Evolutionary conservation across 1,140 invertebrate genomes (phyloP).

Genomic region (Trypoxylus dichotomus): DNA sequence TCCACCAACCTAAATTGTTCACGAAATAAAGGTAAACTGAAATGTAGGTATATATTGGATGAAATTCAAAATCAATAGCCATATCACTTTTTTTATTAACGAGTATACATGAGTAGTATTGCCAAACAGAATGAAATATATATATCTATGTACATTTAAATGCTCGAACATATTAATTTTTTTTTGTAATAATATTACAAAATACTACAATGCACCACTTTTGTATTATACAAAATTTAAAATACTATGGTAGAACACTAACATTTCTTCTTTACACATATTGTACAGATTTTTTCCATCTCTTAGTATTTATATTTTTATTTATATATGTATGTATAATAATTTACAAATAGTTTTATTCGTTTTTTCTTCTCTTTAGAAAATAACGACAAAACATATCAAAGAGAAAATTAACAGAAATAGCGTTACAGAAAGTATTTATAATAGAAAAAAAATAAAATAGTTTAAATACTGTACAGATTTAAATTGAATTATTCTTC

Average conservation of each 20-base stretch:
- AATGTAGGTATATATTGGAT: slow-evolving; percentile 72
- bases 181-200: slow-evolving; percentile 27
- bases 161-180: slow-evolving; percentile 29
- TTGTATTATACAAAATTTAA: slow-evolving; percentile 29
- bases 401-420: neutral
- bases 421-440: neutral
- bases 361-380: neutral
- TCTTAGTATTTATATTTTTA: neutral
- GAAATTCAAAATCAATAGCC: slow-evolving; percentile 52
- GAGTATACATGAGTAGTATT: slow-evolving; percentile 38
- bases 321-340: slow-evolving; percentile 9
- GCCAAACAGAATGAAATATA: slow-evolving; percentile 34
- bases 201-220: slow-evolving; percentile 29
- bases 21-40: no score
- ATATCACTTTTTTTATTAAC: slow-evolving; percentile 36
- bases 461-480: neutral
- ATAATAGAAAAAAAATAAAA: neutral
- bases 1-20: no score
- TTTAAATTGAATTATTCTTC: neutral
- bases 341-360: slow-evolving; percentile 7
- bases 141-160: slow-evolving; percentile 30
- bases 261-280: slow-evolving; percentile 20
- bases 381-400: neutral
- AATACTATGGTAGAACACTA: slow-evolving; percentile 28
- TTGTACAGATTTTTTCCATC: slow-evolving; percentile 13